Conservation (phyloP, 2,797 vertebrate genomes). For the Lutjanus argentimaculatus region DNA sequence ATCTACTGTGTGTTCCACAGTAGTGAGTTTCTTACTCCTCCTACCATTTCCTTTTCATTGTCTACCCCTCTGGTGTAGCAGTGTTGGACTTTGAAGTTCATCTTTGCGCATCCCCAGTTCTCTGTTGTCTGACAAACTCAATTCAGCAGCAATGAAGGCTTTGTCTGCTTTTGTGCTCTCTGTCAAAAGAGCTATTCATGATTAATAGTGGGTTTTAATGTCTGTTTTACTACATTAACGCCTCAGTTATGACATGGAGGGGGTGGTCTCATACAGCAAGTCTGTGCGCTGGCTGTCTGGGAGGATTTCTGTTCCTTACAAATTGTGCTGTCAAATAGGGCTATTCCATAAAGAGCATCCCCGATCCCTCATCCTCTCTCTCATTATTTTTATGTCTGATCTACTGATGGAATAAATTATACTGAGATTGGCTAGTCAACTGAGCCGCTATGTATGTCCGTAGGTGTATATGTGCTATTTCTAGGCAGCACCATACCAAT, state of each 20-base stretch:
- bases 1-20: slow-evolving; percentile 32
- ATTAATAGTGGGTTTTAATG: slow-evolving; percentile 77
- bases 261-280: slow-evolving; percentile 43
- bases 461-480: slow-evolving; percentile 15
- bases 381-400: slow-evolving; percentile 45
- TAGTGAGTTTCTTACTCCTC: slow-evolving; percentile 37
- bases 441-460: slow-evolving; percentile 6
- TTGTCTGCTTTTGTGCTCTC: slow-evolving; percentile 65
- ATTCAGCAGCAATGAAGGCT: slow-evolving; percentile 60
- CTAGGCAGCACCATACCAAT: slow-evolving; percentile 24
- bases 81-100: slow-evolving; percentile 67
- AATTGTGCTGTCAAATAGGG: slow-evolving; percentile 54
- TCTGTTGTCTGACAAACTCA: slow-evolving; percentile 67
- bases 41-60: slow-evolving; percentile 45
- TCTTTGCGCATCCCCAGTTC: slow-evolving; percentile 55
- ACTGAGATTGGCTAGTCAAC: slow-evolving; percentile 3
- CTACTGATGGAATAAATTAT: slow-evolving; percentile 44
- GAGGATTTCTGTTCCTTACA: slow-evolving; percentile 55
- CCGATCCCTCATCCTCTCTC: not conserved
- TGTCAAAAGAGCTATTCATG: slow-evolving; percentile 71
- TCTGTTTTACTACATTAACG: slow-evolving; percentile 72
- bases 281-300: slow-evolving; percentile 49
- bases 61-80: slow-evolving; percentile 39
- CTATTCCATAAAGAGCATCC: slow-evolving; percentile 33
- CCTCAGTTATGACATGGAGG: slow-evolving; percentile 63